phyloP scores from a whole-genome alignment of 2,113 vertebrate species.

The Benthochromis sp. region DNA sequence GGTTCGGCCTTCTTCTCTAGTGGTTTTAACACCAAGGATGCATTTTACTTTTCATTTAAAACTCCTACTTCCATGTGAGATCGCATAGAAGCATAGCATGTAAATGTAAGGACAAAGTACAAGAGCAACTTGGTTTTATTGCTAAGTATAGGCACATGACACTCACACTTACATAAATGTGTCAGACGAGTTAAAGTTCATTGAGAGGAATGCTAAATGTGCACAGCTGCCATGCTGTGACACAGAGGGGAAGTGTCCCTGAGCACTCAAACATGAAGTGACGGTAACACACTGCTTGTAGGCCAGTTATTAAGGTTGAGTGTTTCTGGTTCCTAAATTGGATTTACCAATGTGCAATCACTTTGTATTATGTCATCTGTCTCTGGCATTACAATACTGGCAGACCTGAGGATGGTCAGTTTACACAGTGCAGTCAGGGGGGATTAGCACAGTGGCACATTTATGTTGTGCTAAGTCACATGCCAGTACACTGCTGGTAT shows the following conservation, averaged over 20 bases:
- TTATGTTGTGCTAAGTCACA: background rate
- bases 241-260: background rate
- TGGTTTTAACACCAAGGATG: background rate
- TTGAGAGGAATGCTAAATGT: background rate
- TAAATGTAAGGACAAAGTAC: background rate
- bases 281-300: background rate
- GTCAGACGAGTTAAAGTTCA: background rate
- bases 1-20: background rate
- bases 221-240: background rate
- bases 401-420: background rate
- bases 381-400: background rate
- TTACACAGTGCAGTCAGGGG: background rate
- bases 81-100: background rate
- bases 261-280: background rate
- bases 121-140: background rate
- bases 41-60: background rate
- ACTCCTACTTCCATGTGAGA: background rate
- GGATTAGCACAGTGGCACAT: background rate
- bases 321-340: background rate
- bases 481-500: background rate
- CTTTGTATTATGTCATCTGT: background rate
- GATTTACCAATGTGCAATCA: background rate
- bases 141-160: slow-evolving; percentile 1
- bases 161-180: background rate
- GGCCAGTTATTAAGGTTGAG: background rate